Base-by-base conservation (phyloP, 2,113 vertebrate genomes). In the Sylvilagus bachmani region DNA sequence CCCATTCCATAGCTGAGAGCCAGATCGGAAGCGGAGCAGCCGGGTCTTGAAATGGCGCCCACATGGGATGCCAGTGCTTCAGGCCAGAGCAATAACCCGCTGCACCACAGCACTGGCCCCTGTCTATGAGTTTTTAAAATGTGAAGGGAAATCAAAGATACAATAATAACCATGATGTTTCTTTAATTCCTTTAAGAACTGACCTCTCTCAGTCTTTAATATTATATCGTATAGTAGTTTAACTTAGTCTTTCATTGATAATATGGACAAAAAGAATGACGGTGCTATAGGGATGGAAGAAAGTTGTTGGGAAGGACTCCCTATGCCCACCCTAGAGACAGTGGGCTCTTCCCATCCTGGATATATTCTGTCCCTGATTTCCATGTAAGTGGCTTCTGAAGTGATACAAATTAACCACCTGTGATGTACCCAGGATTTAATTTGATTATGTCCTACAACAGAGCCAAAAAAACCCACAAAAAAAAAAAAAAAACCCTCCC, bases 211-310 rank as follows among this genome's bases (percentile, higher is more conserved):
- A 71, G 58, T 24, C 7, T 90, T 93, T 82, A 58, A 58, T 78
- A 79, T 77, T 67, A 14, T 0, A 67, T 67, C 7, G 25, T 44
- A 21, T 51, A 67, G 24, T 22, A 2, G 66, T 83, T 29, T 55
- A 53, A 66, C 49, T 70, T 69, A n/a, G 36, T 53, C 12, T 95
- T 94, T 92, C 61, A 66, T 36, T 79, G 67, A 88, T 31, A 58
- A 33, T 36, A 70, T 21, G 29, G 19, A 29, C 22, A 61, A n/a
- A 82, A 31, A 66, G 33, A 83, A 33, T 24, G 7, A 38, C 27
- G 7, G 5, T 67, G 7, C 25, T 58, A 53, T 19, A 73, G 49
- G 64, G 70, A 11, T 24, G 6, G n/a, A 33, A 36, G 62, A 69
- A 73, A 64, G 55, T 51, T 44, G 6, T 4, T 71, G 49, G 49